phyloP scores from a whole-genome alignment of 2,113 vertebrate genomes.

The Thunnus thynnus region DNA sequence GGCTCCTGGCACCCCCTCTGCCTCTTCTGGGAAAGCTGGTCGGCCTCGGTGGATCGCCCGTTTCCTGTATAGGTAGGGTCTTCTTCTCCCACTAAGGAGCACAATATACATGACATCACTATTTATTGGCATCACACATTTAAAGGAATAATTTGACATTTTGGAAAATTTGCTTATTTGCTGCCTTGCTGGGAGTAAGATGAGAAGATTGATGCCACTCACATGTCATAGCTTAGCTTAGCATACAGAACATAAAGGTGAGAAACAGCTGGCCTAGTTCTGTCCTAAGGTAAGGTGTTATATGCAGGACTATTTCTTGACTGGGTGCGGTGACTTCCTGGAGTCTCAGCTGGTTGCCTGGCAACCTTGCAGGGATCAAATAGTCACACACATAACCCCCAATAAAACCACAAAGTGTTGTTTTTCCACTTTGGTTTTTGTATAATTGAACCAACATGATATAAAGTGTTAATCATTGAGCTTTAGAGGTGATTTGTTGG shows the following conservation, averaged over 20 bases:
- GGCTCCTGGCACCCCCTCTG: constrained; percentile 32
- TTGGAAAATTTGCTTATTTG: constrained; percentile 1
- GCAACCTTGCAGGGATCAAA: too few relatives aligned
- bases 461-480: too few relatives aligned
- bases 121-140: not conserved
- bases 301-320: not conserved
- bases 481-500: too few relatives aligned
- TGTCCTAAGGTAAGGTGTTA: not conserved
- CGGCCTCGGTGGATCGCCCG: constrained; percentile 85
- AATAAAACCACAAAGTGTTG: not conserved
- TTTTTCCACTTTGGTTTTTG: not conserved
- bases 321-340: too few relatives aligned
- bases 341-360: too few relatives aligned
- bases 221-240: not conserved
- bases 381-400: too few relatives aligned
- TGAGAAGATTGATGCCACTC: not conserved
- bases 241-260: not conserved
- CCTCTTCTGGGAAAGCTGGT: constrained; percentile 79
- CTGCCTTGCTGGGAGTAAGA: too few relatives aligned
- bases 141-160: constrained; percentile 23
- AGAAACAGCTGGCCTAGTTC: not conserved
- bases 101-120: constrained; percentile 35
- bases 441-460: too few relatives aligned
- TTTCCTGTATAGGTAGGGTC: constrained; percentile 87
- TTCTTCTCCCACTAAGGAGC: constrained; percentile 83